These are phyloP conservation scores for Phalloptychus januarius DNA, from an alignment of 2,797 vertebrate species.

Conservation along the genomic window DNA sequence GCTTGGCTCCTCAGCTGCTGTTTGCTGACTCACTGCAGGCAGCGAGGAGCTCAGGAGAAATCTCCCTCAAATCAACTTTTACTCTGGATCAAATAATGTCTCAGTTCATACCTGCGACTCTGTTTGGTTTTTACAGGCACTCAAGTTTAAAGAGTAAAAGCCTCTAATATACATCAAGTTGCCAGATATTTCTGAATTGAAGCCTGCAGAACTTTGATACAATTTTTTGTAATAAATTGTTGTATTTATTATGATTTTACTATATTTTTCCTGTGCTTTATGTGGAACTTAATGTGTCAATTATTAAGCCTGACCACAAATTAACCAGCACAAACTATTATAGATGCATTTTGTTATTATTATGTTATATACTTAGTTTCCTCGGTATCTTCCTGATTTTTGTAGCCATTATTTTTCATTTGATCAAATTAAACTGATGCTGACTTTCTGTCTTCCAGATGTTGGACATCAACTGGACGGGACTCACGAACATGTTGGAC, in stretches of 20 bases:
- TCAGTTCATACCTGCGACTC: not conserved
- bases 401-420: not conserved
- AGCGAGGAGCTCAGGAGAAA: slow-evolving; percentile 6
- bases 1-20: slow-evolving; percentile 16
- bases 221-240: too few relatives aligned
- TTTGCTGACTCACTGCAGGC: slow-evolving; percentile 30
- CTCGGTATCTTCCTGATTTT: not conserved
- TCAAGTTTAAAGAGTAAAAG: not conserved
- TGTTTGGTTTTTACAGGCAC: not conserved
- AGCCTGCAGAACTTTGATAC: not conserved
- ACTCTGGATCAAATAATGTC: not conserved
- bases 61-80: not conserved
- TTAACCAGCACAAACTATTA: not conserved
- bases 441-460: slow-evolving; percentile 76
- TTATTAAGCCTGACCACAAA: not conserved
- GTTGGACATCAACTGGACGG: slow-evolving; percentile 97
- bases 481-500: slow-evolving; percentile 96
- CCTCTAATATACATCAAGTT: not conserved
- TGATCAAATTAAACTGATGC: not conserved
- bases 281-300: not conserved
- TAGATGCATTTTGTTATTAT: not conserved
- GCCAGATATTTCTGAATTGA: not conserved
- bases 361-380: not conserved
- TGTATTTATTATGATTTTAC: not conserved
- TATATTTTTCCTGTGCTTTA: not conserved